These are phyloP conservation scores for Dryadula phaetusa DNA, from an alignment of 2,888 invertebrate species.

Conservation along the genomic window DNA sequence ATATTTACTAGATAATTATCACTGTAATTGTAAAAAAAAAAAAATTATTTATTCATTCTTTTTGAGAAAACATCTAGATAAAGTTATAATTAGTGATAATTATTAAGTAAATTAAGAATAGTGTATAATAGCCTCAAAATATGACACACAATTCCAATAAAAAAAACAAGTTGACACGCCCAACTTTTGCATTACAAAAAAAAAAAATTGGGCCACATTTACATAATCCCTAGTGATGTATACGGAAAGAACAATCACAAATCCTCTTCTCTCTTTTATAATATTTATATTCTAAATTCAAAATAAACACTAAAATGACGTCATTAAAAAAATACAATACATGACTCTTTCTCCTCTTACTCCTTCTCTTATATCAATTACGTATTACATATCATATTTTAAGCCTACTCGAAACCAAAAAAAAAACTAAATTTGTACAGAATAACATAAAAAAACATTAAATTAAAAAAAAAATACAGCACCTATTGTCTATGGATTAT, in stretches of 20 bases:
- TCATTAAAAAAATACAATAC: not conserved
- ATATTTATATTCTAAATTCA: not conserved
- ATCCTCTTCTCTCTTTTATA: not conserved
- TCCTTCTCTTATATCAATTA: conserved; percentile 37
- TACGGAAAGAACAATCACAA: not conserved
- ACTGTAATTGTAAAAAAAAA: not conserved
- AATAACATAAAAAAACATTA: conserved; percentile 17
- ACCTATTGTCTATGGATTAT: conserved; percentile 40
- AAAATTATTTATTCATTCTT: no score
- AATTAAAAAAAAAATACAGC: conserved; percentile 33
- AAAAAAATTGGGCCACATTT: conserved; percentile 8
- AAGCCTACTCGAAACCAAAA: conserved; percentile 30
- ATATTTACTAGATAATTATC: conserved; percentile 9
- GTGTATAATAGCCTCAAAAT: conserved; percentile 48
- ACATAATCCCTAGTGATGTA: not conserved
- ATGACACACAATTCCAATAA: conserved; percentile 43
- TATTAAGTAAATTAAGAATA: conserved; percentile 28
- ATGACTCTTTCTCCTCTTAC: conserved; percentile 42
- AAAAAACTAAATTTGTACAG: conserved; percentile 33
- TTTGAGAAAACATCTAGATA: no score
- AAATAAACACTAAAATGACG: conserved; percentile 46
- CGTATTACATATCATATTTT: conserved; percentile 41
- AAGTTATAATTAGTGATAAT: conserved; percentile 10
- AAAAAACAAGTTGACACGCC: not conserved
- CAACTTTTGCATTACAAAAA: conserved; percentile 1